Conservation (phyloP, 2,113 vertebrate genomes). For the Grus americana region DNA sequence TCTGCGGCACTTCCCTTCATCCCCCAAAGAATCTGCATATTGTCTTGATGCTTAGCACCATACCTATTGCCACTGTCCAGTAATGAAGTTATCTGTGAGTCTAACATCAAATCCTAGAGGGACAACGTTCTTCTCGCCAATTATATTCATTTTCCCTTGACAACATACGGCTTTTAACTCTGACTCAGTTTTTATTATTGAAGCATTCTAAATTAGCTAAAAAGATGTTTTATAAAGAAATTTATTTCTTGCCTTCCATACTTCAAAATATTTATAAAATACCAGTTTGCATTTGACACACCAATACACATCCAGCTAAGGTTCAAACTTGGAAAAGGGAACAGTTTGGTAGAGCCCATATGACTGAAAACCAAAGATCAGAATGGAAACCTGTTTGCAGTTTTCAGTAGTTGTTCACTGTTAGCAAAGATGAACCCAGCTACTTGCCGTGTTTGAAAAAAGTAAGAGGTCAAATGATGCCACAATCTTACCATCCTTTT, state of each 20-base stretch:
- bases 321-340: not conserved
- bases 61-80: not conserved
- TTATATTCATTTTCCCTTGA: not conserved
- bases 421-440: not conserved
- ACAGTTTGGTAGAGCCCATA: not conserved
- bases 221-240: not conserved
- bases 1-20: not conserved
- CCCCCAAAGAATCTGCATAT: not conserved
- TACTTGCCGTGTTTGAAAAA: not conserved
- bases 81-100: not conserved
- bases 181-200: not conserved
- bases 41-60: not conserved
- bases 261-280: conserved; percentile 1
- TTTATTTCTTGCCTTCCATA: not conserved
- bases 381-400: not conserved
- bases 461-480: not conserved
- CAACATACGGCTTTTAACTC: not conserved
- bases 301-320: not conserved
- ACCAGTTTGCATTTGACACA: not conserved
- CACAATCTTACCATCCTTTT: not conserved
- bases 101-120: not conserved
- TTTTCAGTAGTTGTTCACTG: not conserved
- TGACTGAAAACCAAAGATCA: not conserved
- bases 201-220: not conserved
- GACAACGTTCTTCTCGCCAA: not conserved